These are phyloP conservation scores for Pycnomerus fuliginosus DNA, from an alignment of 2,888 invertebrate genomes.

Conservation along the genomic window DNA sequence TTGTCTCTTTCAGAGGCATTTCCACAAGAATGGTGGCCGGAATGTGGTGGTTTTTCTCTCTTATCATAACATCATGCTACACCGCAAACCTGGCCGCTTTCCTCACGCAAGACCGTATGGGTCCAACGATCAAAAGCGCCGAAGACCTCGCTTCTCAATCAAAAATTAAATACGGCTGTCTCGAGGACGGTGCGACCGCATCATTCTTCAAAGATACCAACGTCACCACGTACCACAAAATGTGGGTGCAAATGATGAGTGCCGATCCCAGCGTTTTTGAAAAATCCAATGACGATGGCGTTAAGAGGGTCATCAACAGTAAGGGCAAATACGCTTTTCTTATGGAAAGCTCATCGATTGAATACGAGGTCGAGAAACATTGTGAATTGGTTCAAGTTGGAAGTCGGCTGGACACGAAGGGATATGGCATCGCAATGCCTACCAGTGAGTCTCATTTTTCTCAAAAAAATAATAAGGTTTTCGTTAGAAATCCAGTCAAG, in stretches of 20 bases:
- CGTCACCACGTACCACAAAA: conserved; percentile 83
- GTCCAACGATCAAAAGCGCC: conserved; percentile 84
- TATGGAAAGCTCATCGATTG: conserved; percentile 94
- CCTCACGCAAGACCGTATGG: conserved; percentile 86
- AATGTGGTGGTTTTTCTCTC: conserved; percentile 92
- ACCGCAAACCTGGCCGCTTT: conserved; percentile 95
- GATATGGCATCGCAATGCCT: conserved; percentile 91
- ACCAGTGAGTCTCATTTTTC: conserved; percentile 63
- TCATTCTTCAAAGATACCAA: conserved; percentile 92
- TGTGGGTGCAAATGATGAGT: conserved; percentile 91
- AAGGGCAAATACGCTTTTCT: conserved; percentile 88
- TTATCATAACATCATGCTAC: conserved; percentile 90
- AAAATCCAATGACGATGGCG: conserved; percentile 80
- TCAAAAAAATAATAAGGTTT: too few species aligned
- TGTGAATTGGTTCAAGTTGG: conserved; percentile 86
- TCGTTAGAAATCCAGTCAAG: too few species aligned
- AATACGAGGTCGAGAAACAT: conserved; percentile 84
- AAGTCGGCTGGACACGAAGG: conserved; percentile 81
- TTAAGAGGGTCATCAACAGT: conserved; percentile 76
- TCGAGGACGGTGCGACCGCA: conserved; percentile 85
- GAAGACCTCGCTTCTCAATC: conserved; percentile 92
- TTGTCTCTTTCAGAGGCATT: conserved; percentile 64
- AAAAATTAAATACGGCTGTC: conserved; percentile 95
- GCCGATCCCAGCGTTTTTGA: conserved; percentile 82
- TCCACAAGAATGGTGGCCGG: conserved; percentile 87